These are phyloP conservation scores for Peromyscus californicus DNA, from an alignment of 2,113 vertebrate species.

Conservation along the genomic window DNA sequence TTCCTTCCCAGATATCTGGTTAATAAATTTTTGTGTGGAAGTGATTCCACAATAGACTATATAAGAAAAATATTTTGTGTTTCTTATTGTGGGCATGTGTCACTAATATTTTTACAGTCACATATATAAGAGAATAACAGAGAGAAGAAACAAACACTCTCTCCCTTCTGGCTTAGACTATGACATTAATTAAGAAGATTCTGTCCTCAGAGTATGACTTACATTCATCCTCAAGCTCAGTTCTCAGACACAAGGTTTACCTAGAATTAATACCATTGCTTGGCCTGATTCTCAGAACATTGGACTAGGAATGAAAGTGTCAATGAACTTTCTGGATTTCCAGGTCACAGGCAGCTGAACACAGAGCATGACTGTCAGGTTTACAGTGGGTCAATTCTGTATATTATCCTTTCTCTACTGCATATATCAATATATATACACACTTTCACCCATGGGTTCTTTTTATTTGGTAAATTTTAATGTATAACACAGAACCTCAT, in stretches of 20 bases:
- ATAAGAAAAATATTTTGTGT: neutral
- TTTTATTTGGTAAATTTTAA: neutral
- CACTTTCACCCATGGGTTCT: neutral
- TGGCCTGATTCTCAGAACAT: neutral
- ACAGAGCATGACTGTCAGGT: neutral
- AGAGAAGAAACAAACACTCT: neutral
- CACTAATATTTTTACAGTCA: neutral
- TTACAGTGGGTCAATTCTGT: neutral
- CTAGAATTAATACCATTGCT: neutral
- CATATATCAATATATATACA: neutral
- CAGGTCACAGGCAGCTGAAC: neutral
- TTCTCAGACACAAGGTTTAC: neutral
- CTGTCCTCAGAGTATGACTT: neutral
- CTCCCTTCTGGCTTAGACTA: neutral
- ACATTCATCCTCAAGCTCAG: neutral
- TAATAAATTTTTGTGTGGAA: neutral
- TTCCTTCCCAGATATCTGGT: neutral
- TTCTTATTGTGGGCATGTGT: neutral
- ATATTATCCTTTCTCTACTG: neutral
- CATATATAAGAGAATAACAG: neutral
- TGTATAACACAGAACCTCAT: neutral
- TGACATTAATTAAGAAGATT: neutral
- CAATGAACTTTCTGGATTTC: neutral
- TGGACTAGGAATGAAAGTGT: neutral
- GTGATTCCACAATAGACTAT: neutral